These are phyloP conservation scores for Corythoichthys intestinalis DNA, from an alignment of 2,113 vertebrate species.

Conservation along the genomic window DNA sequence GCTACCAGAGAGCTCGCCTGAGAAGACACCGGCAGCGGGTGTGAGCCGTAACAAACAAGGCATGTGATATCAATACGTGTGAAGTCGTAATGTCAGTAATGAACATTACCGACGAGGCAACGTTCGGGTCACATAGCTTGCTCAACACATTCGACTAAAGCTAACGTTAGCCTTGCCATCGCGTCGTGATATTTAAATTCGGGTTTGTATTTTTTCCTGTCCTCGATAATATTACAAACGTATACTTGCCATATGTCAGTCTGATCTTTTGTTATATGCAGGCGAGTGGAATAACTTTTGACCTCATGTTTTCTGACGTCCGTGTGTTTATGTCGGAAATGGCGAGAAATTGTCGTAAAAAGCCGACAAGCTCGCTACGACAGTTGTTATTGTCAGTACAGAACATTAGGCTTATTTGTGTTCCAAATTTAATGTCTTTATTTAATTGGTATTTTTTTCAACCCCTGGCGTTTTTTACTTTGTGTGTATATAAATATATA, in stretches of 20 bases:
- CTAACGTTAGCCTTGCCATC: slow-evolving; percentile 51
- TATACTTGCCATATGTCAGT: slow-evolving; percentile 51
- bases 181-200: rapidly evolving
- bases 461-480: too few species aligned
- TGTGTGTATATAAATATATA: too few species aligned
- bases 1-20: slow-evolving; percentile 88
- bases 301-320: slow-evolving; percentile 45
- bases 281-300: slow-evolving; percentile 49
- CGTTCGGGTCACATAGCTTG: neutral
- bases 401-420: neutral
- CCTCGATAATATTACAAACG: neutral
- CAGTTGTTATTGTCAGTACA: neutral
- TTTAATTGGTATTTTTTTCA: too few species aligned
- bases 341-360: slow-evolving; percentile 37
- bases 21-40: neutral
- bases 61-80: neutral
- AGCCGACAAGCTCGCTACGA: neutral
- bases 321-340: slow-evolving; percentile 39
- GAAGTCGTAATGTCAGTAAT: neutral
- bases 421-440: too few species aligned
- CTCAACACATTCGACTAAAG: neutral
- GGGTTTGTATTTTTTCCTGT: neutral
- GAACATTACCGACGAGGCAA: neutral
- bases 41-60: neutral
- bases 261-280: slow-evolving; percentile 27